These are phyloP conservation scores for Drosophila tanythrix DNA, from an alignment of 2,888 invertebrate species.

Conservation along the genomic window DNA sequence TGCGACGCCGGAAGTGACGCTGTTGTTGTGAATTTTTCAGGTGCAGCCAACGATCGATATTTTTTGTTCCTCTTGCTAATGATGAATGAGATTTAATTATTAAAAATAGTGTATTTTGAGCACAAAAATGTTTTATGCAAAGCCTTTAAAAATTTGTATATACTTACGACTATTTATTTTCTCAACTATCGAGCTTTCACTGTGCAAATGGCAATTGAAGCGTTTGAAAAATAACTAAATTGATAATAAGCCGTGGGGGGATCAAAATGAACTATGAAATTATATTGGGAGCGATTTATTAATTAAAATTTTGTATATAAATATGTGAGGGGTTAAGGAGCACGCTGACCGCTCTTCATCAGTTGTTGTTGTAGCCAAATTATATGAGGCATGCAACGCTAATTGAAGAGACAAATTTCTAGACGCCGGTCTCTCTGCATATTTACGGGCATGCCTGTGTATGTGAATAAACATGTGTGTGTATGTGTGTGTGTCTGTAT, in stretches of 20 bases:
- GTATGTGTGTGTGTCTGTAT: conserved; percentile 7
- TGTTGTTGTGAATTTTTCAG: conserved; percentile 9
- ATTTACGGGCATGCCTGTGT: background rate
- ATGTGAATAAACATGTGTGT: background rate
- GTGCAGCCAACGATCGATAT: background rate
- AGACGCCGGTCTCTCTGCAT: conserved; percentile 4
- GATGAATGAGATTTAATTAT: background rate
- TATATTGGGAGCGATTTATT: conserved; percentile 27
- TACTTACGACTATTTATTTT: background rate
- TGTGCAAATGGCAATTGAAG: conserved; percentile 5
- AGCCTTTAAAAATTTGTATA: background rate
- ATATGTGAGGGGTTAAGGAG: conserved; percentile 41
- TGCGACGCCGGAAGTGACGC: conserved; percentile 61
- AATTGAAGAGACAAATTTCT: conserved; percentile 58
- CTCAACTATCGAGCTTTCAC: background rate
- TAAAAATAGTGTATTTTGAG: background rate
- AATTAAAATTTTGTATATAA: conserved; percentile 33
- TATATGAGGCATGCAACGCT: conserved; percentile 39
- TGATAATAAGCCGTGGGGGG: background rate
- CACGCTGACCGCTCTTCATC: conserved; percentile 1
- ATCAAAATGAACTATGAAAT: background rate
- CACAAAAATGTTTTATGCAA: background rate
- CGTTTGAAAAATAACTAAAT: conserved; percentile 22
- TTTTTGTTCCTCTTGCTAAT: background rate
- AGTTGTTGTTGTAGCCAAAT: conserved; percentile 53